Evolutionary conservation across 1,140 invertebrate genomes (phyloP).

Genomic region (Luehdorfia chinensis): DNA sequence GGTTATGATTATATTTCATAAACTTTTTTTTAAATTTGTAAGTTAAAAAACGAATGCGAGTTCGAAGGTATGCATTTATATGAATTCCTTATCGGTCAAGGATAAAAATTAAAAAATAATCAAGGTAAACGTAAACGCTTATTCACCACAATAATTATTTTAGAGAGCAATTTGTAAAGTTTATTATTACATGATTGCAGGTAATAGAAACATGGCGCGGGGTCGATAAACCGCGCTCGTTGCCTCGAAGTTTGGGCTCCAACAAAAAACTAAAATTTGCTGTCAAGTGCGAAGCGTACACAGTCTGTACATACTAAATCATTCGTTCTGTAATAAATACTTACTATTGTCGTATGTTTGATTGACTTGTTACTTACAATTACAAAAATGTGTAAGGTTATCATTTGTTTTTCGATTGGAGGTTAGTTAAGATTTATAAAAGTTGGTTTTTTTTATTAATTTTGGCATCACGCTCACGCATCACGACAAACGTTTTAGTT

Average conservation of each 20-base stretch:
- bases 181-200: conserved; percentile 28
- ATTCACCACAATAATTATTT: conserved; percentile 16
- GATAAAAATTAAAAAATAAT: too few species aligned
- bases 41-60: too few species aligned
- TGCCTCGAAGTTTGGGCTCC: conserved; percentile 16
- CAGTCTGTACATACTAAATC: conserved; percentile 14
- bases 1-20: too few species aligned
- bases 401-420: background rate
- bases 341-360: background rate
- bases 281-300: conserved; percentile 3
- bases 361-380: too few species aligned
- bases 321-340: background rate
- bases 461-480: background rate
- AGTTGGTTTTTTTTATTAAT: background rate
- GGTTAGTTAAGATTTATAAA: background rate
- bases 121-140: too few species aligned
- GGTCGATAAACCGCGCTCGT: conserved; percentile 24
- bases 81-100: too few species aligned
- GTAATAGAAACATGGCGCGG: conserved; percentile 19
- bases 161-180: conserved; percentile 15
- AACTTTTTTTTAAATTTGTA: too few species aligned
- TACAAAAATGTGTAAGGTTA: too few species aligned
- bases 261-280: conserved; percentile 20
- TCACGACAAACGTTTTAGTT: background rate
- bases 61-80: too few species aligned